A percentile compares a stretch with the other conserved stretches of the same genome.
These are phyloP conservation scores for Tetheella fluctuosa DNA, from an alignment of 2,888 invertebrate genomes.

Conservation along the genomic window DNA sequence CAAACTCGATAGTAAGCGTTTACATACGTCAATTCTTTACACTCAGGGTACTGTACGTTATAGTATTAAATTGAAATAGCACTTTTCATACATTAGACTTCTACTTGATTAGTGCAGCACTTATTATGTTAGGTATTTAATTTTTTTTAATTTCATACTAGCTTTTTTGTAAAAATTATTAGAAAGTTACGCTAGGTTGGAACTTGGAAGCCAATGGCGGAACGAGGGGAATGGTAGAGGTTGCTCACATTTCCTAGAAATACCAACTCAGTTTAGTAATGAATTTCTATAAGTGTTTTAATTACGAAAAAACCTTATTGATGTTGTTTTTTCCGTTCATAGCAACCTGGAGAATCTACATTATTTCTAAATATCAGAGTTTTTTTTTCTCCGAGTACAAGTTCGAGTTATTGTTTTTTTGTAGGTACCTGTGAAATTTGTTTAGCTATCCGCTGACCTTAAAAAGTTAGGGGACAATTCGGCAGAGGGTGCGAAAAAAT, in stretches of 20 bases:
- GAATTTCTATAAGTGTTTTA: not conserved
- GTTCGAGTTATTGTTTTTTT: too few species aligned
- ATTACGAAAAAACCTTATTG: not conserved
- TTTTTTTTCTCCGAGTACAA: too few species aligned
- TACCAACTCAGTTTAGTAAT: not conserved
- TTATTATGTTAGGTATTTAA: too few species aligned
- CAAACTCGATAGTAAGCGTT: too few species aligned
- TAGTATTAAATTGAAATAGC: too few species aligned
- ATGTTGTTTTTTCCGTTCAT: not conserved
- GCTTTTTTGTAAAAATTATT: too few species aligned
- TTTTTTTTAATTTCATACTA: too few species aligned
- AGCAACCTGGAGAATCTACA: not conserved
- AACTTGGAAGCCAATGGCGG: not conserved
- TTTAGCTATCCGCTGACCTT: conserved; percentile 24
- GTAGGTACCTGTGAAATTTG: not conserved
- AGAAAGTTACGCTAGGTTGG: not conserved
- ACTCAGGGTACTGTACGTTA: too few species aligned
- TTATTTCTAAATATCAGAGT: not conserved
- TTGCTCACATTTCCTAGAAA: not conserved
- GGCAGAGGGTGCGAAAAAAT: conserved; percentile 48
- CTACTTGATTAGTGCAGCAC: too few species aligned
- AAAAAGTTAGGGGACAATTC: conserved; percentile 37
- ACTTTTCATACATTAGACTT: too few species aligned
- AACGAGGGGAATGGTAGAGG: not conserved
- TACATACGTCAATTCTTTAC: too few species aligned